Percentiles rank a stretch among this genome's conserved stretches.
Conservation (phyloP, 1,140 invertebrate genomes). For the Hyphantria cunea region DNA sequence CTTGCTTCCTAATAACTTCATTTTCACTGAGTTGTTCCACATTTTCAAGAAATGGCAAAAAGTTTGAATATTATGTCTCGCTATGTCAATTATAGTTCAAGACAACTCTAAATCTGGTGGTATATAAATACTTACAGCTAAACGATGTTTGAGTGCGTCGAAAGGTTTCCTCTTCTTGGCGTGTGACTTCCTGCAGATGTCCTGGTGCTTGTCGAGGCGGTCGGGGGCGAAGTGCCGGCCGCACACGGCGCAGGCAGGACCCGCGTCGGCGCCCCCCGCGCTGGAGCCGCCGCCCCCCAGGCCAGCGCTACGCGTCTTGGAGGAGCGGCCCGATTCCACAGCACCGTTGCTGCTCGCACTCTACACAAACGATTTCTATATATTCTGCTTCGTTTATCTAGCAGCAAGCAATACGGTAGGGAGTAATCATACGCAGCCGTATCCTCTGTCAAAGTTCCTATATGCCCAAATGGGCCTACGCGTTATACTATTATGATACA, state of each 20-base stretch:
- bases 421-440: no score
- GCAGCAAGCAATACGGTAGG: no score
- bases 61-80: neutral
- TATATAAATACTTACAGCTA: constrained; percentile 74
- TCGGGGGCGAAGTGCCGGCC: constrained; percentile 89
- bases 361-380: neutral
- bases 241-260: constrained; percentile 84
- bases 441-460: no score
- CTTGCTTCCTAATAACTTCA: neutral
- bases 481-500: no score
- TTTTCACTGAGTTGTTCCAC: neutral
- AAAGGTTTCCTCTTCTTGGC: constrained; percentile 93
- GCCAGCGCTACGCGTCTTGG: neutral
- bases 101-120: neutral
- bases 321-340: neutral
- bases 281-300: neutral
- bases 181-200: constrained; percentile 89
- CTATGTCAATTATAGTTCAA: neutral
- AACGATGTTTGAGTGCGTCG: constrained; percentile 91
- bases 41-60: neutral
- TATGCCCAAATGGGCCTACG: no score
- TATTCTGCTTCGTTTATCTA: no score
- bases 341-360: constrained; percentile 9
- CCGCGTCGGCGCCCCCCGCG: constrained; percentile 18
- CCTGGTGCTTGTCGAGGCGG: constrained; percentile 89